phyloP scores from a whole-genome alignment of 2,797 vertebrate species.

The Salmo trutta region DNA sequence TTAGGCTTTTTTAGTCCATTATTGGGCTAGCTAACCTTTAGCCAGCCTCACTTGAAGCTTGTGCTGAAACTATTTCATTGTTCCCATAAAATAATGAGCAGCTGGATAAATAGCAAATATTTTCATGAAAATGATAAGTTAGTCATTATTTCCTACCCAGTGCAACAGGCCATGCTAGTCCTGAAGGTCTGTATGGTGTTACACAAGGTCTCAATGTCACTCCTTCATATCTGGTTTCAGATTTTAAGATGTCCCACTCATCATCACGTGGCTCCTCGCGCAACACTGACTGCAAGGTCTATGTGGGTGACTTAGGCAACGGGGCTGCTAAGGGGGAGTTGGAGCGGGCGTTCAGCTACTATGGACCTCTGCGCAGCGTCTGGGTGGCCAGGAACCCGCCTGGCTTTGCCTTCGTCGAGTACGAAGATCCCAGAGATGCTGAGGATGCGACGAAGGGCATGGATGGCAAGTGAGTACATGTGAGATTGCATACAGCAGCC shows the following conservation, averaged over 20 bases:
- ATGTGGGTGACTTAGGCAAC: conserved; percentile 77
- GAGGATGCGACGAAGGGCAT: conserved; percentile 80
- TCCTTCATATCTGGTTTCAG: background rate
- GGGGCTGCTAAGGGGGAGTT: conserved; percentile 78
- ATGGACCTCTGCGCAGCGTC: conserved; percentile 75
- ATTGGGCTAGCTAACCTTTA: no score
- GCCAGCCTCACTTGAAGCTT: no score
- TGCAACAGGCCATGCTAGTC: background rate
- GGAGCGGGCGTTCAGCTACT: conserved; percentile 78
- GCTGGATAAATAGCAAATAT: no score
- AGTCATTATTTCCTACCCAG: no score
- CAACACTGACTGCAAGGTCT: conserved; percentile 76
- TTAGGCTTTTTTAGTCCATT: no score
- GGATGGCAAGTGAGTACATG: conserved; percentile 76
- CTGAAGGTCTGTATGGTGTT: background rate
- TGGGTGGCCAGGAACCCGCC: conserved; percentile 80
- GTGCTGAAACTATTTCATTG: no score
- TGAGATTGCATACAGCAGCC: background rate
- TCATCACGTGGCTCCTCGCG: conserved; percentile 75
- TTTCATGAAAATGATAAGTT: no score
- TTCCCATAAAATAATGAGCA: background rate
- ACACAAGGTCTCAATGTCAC: background rate
- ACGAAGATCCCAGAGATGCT: conserved; percentile 77
- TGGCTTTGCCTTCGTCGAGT: conserved; percentile 79
- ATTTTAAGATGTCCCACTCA: conserved; percentile 67